Evolutionary conservation across 2,113 vertebrate genomes (phyloP).

Genomic region (Ictalurus punctatus): DNA sequence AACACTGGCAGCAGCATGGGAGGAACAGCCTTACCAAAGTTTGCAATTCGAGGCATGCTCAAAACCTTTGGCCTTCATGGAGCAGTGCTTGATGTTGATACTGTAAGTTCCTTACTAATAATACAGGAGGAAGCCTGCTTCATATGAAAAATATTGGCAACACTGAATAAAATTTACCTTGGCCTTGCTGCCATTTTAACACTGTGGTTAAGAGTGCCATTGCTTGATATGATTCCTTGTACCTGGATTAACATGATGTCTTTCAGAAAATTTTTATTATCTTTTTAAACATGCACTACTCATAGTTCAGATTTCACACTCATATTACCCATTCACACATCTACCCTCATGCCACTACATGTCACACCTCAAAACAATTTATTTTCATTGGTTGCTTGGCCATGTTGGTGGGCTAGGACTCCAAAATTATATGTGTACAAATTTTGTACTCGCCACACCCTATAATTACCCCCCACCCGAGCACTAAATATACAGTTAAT

Average conservation of each 20-base stretch:
- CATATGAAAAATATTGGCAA: not conserved
- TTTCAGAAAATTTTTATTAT: not conserved
- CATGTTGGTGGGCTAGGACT: not conserved
- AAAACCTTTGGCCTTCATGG: slow-evolving; percentile 96
- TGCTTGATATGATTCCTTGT: not conserved
- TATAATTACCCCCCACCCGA: not conserved
- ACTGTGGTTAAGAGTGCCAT: not conserved
- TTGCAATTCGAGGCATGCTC: slow-evolving; percentile 95
- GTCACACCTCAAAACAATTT: not conserved
- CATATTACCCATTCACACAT: not conserved
- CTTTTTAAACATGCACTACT: not conserved
- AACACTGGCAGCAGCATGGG: slow-evolving; percentile 86
- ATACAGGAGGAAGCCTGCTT: not conserved
- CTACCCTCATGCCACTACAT: not conserved
- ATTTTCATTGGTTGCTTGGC: not conserved
- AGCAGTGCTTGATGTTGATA: slow-evolving; percentile 93
- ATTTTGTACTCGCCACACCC: not conserved
- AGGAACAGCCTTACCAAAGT: slow-evolving; percentile 91
- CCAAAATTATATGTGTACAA: not conserved
- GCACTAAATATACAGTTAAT: not conserved
- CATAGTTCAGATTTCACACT: not conserved
- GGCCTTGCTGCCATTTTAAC: not conserved
- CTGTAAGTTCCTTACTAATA: slow-evolving; percentile 73
- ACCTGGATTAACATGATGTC: not conserved
- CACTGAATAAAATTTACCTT: not conserved